phyloP scores from a whole-genome alignment of 2,888 invertebrate species.

The Lithophane semibrunnea region DNA sequence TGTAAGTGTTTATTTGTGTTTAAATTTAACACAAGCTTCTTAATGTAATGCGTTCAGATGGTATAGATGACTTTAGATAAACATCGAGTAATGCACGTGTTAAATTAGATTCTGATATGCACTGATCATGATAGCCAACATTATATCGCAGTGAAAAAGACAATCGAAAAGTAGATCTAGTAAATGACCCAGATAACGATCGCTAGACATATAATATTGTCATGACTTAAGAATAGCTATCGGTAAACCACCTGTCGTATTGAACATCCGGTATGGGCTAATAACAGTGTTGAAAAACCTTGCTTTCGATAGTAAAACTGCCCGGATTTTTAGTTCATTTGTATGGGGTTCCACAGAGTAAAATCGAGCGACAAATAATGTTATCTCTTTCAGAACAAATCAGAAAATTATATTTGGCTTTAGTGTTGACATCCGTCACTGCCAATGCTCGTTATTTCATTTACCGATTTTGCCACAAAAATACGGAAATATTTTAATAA shows the following conservation, averaged over 20 bases:
- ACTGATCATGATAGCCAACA: not conserved
- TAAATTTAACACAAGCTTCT: conserved; percentile 47
- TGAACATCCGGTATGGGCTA: conserved; percentile 24
- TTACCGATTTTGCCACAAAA: conserved; percentile 40
- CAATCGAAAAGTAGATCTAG: conserved; percentile 29
- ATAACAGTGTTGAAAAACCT: conserved; percentile 31
- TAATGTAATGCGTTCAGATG: conserved; percentile 34
- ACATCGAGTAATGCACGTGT: conserved; percentile 16
- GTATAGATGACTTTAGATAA: conserved; percentile 45
- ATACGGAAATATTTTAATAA: conserved; percentile 31
- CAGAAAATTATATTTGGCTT: conserved; percentile 26
- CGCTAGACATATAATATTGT: conserved; percentile 19
- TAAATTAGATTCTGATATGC: conserved; percentile 16
- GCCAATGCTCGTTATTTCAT: conserved; percentile 31
- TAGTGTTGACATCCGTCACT: conserved; percentile 44
- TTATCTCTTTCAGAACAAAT: not conserved
- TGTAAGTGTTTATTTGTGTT: conserved; percentile 53
- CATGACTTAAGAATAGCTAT: conserved; percentile 42
- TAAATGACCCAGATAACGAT: conserved; percentile 10
- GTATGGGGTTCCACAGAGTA: conserved; percentile 19
- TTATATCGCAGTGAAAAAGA: conserved; percentile 16
- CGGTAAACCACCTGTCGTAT: conserved; percentile 52
- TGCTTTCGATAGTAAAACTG: conserved; percentile 28
- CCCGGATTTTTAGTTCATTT: conserved; percentile 8
- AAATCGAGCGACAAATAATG: not conserved